Conservation (phyloP, 1,140 invertebrate genomes). For the Aphaenogaster rudis region DNA sequence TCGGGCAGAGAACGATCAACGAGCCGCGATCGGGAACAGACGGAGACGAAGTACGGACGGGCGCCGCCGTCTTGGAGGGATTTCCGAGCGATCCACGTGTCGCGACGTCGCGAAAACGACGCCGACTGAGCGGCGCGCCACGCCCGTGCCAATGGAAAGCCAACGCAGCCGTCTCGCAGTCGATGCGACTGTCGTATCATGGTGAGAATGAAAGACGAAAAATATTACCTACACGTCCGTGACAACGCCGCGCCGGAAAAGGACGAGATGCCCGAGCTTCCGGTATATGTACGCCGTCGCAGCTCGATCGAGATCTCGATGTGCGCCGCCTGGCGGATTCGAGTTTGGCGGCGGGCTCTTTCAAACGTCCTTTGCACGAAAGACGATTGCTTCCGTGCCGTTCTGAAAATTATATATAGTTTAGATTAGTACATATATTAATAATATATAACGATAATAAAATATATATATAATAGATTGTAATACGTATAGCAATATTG, state of each 20-base stretch:
- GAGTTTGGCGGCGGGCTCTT: constrained; percentile 27
- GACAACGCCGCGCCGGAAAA: constrained; percentile 80
- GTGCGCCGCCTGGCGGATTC: constrained; percentile 30
- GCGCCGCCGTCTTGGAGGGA: not conserved
- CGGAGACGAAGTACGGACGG: not conserved
- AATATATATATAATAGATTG: not conserved
- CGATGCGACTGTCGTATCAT: constrained; percentile 71
- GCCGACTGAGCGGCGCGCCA: constrained; percentile 27
- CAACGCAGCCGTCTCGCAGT: constrained; percentile 64
- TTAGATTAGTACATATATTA: not conserved
- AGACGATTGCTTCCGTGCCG: not conserved
- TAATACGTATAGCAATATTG: not conserved
- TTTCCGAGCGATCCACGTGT: not conserved
- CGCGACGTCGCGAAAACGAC: constrained; percentile 6
- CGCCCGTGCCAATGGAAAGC: constrained; percentile 74
- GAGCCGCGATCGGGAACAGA: not conserved
- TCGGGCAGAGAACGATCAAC: not conserved
- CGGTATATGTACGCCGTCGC: constrained; percentile 43
- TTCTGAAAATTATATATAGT: not conserved
- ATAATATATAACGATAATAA: not conserved
- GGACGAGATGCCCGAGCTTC: constrained; percentile 69
- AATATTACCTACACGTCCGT: constrained; percentile 78
- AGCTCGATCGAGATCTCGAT: constrained; percentile 48
- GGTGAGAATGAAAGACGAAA: constrained; percentile 78
- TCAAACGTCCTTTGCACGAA: not conserved